phyloP scores from a whole-genome alignment of 2,888 invertebrate species.

The Pandemis heparana region DNA sequence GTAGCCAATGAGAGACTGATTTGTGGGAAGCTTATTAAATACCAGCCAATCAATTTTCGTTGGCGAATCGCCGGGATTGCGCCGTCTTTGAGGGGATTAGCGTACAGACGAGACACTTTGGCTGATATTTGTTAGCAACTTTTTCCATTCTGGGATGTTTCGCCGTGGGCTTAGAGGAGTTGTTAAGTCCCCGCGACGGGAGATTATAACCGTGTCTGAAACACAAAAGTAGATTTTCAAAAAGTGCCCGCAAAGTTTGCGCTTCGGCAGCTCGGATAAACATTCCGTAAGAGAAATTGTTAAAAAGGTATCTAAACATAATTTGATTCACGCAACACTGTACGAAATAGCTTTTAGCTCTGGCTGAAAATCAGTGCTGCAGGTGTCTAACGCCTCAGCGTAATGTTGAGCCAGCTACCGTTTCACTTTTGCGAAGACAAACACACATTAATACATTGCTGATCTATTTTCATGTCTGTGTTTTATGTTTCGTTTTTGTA shows the following conservation, averaged over 20 bases:
- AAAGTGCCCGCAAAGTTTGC: neutral
- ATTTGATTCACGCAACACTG: too few species aligned
- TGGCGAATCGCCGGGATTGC: neutral
- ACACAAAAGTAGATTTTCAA: constrained; percentile 7
- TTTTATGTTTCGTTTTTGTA: too few species aligned
- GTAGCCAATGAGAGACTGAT: neutral
- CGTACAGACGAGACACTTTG: neutral
- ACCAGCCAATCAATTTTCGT: neutral
- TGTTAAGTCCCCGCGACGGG: neutral
- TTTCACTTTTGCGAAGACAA: too few species aligned
- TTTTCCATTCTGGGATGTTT: constrained; percentile 6
- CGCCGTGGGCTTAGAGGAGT: neutral
- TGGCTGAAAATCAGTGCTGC: too few species aligned
- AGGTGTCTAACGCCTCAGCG: too few species aligned
- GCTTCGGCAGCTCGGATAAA: neutral
- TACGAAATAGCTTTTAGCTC: too few species aligned
- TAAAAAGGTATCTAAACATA: neutral
- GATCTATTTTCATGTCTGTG: too few species aligned
- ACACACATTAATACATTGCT: too few species aligned
- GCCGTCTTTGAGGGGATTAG: neutral
- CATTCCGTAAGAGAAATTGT: neutral
- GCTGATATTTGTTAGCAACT: constrained; percentile 4
- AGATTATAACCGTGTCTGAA: constrained; percentile 2
- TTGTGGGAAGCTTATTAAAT: constrained; percentile 5
- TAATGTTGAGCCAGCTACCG: too few species aligned